Evolutionary conservation across 2,888 invertebrate genomes (phyloP), one percentile per base, ranked within the genome.

Genomic region (Tupiocoris notatus): DNA sequence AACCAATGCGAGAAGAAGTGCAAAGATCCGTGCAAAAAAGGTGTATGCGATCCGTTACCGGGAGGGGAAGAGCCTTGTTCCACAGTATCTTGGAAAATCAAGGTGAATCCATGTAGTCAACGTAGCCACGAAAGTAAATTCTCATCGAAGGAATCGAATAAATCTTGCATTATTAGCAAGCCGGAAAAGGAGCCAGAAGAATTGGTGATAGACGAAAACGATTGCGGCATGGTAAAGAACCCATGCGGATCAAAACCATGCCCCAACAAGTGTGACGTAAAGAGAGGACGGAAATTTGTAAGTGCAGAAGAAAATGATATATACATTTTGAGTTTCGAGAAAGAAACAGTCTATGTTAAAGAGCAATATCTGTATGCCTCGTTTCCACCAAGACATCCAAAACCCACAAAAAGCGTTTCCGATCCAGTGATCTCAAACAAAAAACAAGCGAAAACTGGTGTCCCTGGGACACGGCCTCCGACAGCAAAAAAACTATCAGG

Each of bases 221-320:
- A 24, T 6, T 70, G 70, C 21, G 57, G 57, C 2, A 3, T 70
- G 61, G 24, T 18, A 18, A 24, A 58, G 25, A 25, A 70, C 18
- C 70, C 59, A 16, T 61, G 61, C 22, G 73, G 62, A 9, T 62
- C 21, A 21, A 73, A 61, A 22, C 23, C 39, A 12, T 73, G 73
- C 54, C 62, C 61, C 18, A 73, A 73, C 20, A 39, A 20, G 39
- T 73, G 73, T 54, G 21, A 61, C 1, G 73, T 73, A 9, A 61
- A 62, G 22, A 24, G 23, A 1, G 62, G 62, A 21, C 54, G 17
- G 1, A 63, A 73, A 21, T 73, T 73, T 62, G 61, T 62, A 18
- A 17, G 25, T 1, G 9, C 39, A 6, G 21, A 54, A 54, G 54
- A 58, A 25, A 25, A 25, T 39, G 39, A 39, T 7, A 12, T 3